These are phyloP conservation scores for Penaeus indicus DNA, from an alignment of 1,140 invertebrate genomes.

Conservation along the genomic window DNA sequence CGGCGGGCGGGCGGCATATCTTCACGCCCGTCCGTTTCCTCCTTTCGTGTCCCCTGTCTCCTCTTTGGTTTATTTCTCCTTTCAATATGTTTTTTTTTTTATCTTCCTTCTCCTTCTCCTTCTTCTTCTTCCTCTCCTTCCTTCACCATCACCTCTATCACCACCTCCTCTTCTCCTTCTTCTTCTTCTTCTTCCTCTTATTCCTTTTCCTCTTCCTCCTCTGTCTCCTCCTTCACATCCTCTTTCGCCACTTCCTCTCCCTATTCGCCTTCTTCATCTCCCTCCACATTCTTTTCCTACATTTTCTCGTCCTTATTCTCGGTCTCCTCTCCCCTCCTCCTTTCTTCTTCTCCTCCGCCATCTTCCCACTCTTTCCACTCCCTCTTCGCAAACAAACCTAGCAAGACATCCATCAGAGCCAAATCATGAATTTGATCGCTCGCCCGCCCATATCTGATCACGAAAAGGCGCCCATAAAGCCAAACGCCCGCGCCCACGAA, in stretches of 20 bases:
- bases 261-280: background rate
- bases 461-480: no score
- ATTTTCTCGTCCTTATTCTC: background rate
- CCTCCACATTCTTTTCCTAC: background rate
- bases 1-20: no score
- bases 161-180: background rate
- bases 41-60: background rate
- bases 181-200: background rate
- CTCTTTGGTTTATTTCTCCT: background rate
- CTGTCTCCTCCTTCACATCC: no score
- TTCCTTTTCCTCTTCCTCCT: background rate
- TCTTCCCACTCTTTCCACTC: conserved; percentile 6
- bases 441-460: no score
- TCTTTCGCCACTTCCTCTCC: background rate
- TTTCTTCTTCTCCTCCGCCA: background rate
- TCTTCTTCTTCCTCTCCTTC: background rate
- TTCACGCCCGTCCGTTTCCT: background rate
- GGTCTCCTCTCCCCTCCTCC: background rate
- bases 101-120: background rate
- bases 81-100: background rate
- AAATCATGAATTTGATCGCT: no score
- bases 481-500: no score
- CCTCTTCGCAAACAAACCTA: background rate
- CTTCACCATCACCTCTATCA: no score
- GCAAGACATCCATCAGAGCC: no score